Evolutionary conservation across 2,113 vertebrate species (phyloP).

Genomic region (Eubucco bourcierii): DNA sequence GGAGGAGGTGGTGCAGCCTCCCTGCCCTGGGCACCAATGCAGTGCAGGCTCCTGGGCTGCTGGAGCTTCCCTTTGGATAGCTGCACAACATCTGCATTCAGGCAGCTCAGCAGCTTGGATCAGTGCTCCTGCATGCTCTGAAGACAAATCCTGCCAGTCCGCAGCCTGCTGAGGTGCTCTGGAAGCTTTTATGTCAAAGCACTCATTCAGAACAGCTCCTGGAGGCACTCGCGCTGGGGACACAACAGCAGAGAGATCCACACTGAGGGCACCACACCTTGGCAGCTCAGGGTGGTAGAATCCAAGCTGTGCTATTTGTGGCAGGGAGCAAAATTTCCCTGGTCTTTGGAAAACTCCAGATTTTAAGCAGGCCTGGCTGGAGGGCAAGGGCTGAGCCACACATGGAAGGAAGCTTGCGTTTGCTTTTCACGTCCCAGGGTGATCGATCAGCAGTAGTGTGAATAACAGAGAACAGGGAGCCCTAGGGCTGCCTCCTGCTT

Average conservation of each 20-base stretch:
- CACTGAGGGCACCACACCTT: neutral
- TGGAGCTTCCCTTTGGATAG: neutral
- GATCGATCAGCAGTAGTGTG: conserved; percentile 17
- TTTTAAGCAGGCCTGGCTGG: neutral
- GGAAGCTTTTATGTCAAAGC: neutral
- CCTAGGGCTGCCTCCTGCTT: conserved; percentile 28
- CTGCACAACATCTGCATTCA: neutral
- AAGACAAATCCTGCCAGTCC: neutral
- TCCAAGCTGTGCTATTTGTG: neutral
- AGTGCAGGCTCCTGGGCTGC: neutral
- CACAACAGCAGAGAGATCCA: neutral
- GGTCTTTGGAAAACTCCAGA: conserved; percentile 13
- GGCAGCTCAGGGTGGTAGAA: too few relatives aligned
- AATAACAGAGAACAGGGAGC: conserved; percentile 24
- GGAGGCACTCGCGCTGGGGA: neutral
- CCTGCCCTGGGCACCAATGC: neutral
- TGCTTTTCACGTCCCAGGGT: conserved; percentile 30
- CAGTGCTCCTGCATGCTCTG: neutral
- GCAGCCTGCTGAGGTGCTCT: neutral
- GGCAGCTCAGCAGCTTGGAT: neutral
- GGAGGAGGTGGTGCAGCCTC: neutral
- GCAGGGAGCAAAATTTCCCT: neutral
- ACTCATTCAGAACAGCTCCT: conserved; percentile 1
- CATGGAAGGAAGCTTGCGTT: conserved; percentile 17
- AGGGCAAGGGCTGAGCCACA: conserved; percentile 7